Percentiles rank a stretch among this genome's conserved stretches.
Evolutionary conservation across 2,113 vertebrate genomes (phyloP).

Genomic region (Pangasianodon gigas): DNA sequence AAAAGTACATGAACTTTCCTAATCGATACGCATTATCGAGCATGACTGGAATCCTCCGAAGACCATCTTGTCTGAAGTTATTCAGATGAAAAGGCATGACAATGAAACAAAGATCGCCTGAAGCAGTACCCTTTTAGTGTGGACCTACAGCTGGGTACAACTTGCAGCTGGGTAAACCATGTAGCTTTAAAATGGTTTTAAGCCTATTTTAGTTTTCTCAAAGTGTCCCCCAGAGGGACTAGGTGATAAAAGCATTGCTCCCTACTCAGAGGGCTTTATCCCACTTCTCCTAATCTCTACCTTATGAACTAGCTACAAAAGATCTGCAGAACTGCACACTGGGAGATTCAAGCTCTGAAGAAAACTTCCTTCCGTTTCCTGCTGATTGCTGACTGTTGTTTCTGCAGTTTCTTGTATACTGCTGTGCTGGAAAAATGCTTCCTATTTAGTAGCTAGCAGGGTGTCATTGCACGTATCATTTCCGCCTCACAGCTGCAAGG

Average conservation of each 20-base stretch:
- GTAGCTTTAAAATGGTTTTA: constrained; percentile 8
- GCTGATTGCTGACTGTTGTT: background rate
- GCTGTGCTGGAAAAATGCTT: background rate
- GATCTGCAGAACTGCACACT: background rate
- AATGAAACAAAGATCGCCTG: constrained; percentile 9
- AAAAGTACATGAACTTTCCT: background rate
- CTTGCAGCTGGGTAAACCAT: constrained; percentile 10
- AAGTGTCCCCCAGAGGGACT: constrained; percentile 5
- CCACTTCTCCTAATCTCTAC: background rate
- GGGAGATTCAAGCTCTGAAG: background rate
- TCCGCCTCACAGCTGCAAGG: background rate
- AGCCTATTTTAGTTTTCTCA: constrained; percentile 1
- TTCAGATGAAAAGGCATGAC: constrained; percentile 28
- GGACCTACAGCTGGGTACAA: background rate
- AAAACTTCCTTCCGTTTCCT: background rate
- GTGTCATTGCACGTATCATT: background rate
- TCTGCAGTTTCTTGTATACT: background rate
- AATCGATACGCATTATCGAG: constrained; percentile 26
- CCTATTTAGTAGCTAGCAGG: background rate
- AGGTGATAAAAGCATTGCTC: constrained; percentile 27
- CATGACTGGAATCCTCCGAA: constrained; percentile 21
- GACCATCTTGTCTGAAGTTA: constrained; percentile 16
- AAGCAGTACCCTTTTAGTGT: background rate
- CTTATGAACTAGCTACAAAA: constrained; percentile 25
- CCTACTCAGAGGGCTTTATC: background rate